Base-by-base conservation (phyloP, 2,113 vertebrate species). In the Neolamprologus longior region DNA sequence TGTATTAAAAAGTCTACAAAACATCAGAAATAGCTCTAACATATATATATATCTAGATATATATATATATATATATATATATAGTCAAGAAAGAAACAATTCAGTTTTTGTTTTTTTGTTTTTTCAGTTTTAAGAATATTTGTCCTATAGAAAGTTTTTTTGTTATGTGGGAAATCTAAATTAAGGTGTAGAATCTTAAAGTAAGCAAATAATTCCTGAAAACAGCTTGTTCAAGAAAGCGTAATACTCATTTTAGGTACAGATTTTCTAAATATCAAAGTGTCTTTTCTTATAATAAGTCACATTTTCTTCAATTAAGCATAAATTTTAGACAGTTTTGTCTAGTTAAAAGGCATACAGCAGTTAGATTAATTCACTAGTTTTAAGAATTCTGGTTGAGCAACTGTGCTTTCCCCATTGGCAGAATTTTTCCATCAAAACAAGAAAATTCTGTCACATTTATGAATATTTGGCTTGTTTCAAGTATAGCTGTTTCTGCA, bases 281-380 rank as follows among this genome's bases (percentile, higher is more conserved):
- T 17, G 15, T 50, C 19, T 53, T 1, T 53, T 11, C 9, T 21
- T 53, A 21, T 53, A 53, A 53, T 53, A 53, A 53, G 19, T 53
- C 19, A 53, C 52, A 21, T 53, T 53, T 53, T 53, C 52, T 53
- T 53, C 52, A 53, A 53, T 6, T 21, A 53, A 21, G 52, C 19
- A 53, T 10, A 53, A 0, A 19, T 19, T 50, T 50, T 1, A 50
- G 47, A 50, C 47, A 50, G 17, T 50, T 50, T 50, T 3, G 45
- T 47, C 45, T 47, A 50, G 50, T 53, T 53, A 53, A 53, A 53
- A 53, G 50, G 50, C 19, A 53, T 53, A 53, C 50, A 53, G 19
- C 1, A 52, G 19, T n/a, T n/a, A n/a, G 19, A 52, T 52, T n/a
- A 53, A 10, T n/a, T 53, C 10, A n/a, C 19, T 53, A 53, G 50